These are phyloP conservation scores for Exocentrus adspersus DNA, from an alignment of 2,888 invertebrate genomes.

Conservation along the genomic window DNA sequence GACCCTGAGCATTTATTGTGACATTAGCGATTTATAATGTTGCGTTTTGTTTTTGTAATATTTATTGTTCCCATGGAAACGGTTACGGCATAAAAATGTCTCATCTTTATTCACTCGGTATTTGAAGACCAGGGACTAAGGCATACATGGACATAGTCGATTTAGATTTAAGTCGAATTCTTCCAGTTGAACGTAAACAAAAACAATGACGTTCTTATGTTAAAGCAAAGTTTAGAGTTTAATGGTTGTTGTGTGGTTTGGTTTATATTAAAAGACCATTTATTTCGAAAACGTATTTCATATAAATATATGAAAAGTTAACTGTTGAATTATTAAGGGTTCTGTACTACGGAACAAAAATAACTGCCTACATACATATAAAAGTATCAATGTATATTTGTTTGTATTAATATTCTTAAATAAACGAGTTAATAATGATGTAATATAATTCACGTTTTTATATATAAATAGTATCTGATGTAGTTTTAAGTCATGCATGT, in stretches of 20 bases:
- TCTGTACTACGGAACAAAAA: too few species aligned
- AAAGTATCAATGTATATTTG: too few species aligned
- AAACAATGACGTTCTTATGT: background rate
- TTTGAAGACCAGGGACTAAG: constrained; percentile 15
- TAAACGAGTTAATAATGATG: too few species aligned
- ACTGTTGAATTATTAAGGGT: too few species aligned
- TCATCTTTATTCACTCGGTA: constrained; percentile 23
- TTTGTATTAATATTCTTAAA: too few species aligned
- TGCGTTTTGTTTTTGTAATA: constrained; percentile 2
- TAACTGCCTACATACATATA: too few species aligned
- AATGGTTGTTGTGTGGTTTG: background rate
- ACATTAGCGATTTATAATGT: constrained; percentile 1
- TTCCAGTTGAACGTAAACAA: constrained; percentile 6
- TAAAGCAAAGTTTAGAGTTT: background rate
- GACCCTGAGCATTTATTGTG: background rate
- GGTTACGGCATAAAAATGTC: constrained; percentile 12
- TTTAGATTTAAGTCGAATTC: constrained; percentile 16
- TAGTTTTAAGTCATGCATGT: background rate
- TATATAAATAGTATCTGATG: background rate
- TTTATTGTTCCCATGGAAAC: constrained; percentile 13
- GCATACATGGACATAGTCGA: constrained; percentile 21
- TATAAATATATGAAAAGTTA: too few species aligned
- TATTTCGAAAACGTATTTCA: too few species aligned
- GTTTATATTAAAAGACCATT: too few species aligned
- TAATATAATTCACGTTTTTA: background rate